Evolutionary conservation across 2,797 vertebrate species (phyloP).

Genomic region (Dendrocincla tyrannina): DNA sequence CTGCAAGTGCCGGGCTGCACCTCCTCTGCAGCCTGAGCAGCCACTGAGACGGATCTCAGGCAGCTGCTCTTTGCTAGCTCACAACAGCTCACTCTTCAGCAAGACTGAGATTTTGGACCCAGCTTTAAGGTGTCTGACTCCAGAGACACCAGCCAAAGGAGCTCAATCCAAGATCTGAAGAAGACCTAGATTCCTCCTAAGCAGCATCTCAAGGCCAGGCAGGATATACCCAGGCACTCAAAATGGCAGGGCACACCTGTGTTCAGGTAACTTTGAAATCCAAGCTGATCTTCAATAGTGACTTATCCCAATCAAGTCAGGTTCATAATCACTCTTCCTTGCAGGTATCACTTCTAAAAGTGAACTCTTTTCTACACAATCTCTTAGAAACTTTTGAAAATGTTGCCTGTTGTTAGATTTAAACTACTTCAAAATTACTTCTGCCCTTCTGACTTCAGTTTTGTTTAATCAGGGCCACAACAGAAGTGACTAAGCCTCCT

Average conservation of each 20-base stretch:
- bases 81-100: background rate
- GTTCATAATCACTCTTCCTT: background rate
- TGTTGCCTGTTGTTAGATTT: background rate
- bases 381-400: background rate
- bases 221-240: background rate
- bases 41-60: background rate
- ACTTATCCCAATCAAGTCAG: background rate
- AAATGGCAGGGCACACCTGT: background rate
- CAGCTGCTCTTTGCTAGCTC: background rate
- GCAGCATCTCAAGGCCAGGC: background rate
- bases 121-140: background rate
- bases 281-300: background rate
- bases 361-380: background rate
- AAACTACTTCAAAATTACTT: background rate
- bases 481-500: background rate
- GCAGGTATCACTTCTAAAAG: background rate
- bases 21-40: background rate
- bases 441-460: background rate
- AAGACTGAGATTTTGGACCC: background rate
- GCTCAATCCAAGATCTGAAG: background rate
- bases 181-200: background rate
- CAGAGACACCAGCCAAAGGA: background rate
- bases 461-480: background rate
- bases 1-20: background rate
- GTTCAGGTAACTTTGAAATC: background rate